A percentile compares a stretch with the other conserved stretches of the same genome.
These are phyloP conservation scores for Dryas iulia DNA, from an alignment of 1,140 invertebrate species.

Conservation along the genomic window DNA sequence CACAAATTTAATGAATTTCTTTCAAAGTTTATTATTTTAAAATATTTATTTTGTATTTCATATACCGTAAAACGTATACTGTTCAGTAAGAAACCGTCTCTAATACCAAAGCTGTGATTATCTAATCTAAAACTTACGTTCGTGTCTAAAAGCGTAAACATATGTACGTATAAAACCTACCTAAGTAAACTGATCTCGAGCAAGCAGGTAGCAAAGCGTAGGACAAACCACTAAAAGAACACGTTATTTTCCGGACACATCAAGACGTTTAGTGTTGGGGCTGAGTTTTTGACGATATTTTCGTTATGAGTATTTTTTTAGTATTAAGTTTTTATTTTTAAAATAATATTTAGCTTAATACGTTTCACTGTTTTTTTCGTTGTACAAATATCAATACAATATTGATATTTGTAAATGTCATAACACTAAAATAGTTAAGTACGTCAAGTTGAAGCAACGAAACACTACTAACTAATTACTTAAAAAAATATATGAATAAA, in stretches of 20 bases:
- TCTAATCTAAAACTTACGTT: constrained; percentile 30
- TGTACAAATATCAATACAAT: too few species aligned
- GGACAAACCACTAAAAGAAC: constrained; percentile 71
- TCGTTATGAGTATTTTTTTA: background rate
- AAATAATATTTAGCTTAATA: too few species aligned
- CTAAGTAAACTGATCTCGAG: constrained; percentile 48
- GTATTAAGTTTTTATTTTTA: too few species aligned
- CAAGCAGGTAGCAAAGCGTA: constrained; percentile 56
- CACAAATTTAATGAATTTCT: too few species aligned
- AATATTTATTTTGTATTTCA: background rate
- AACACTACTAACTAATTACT: too few species aligned
- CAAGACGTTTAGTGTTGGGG: constrained; percentile 48
- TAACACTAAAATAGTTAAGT: too few species aligned
- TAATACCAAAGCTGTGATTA: background rate
- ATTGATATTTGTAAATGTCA: too few species aligned
- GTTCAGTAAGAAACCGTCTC: background rate
- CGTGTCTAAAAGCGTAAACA: constrained; percentile 19
- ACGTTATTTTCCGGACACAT: constrained; percentile 62
- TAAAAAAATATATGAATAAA: too few species aligned
- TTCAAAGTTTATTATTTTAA: too few species aligned
- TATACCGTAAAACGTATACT: background rate
- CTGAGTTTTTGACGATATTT: background rate
- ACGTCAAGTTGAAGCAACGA: too few species aligned
- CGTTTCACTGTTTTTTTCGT: too few species aligned
- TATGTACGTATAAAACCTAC: constrained; percentile 25